These are phyloP conservation scores for Polyodon spathula DNA, from an alignment of 2,113 vertebrate genomes.

Conservation along the genomic window DNA sequence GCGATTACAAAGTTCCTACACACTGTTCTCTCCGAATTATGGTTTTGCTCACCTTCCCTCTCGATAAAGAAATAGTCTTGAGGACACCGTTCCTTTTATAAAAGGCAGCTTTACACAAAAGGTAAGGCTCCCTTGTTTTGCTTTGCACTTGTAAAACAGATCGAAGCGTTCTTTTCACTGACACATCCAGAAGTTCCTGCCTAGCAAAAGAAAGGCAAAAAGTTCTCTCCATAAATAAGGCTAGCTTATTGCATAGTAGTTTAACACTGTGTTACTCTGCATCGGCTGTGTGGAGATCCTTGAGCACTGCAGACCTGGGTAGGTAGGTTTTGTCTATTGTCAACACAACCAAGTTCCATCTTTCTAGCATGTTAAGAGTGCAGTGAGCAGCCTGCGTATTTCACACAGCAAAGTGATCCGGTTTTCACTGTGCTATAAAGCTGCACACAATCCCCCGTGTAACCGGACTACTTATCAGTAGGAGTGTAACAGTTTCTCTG, in stretches of 20 bases:
- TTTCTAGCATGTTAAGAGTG: constrained; percentile 2
- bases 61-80: not conserved
- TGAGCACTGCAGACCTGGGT: constrained; percentile 35
- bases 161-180: constrained; percentile 19
- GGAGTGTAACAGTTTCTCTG: no score
- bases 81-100: constrained; percentile 32
- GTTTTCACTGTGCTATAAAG: no score
- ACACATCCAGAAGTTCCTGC: constrained; percentile 43
- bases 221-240: constrained; percentile 48
- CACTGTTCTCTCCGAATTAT: no score
- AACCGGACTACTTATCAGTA: no score
- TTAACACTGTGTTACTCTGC: constrained; percentile 43
- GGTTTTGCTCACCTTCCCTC: no score
- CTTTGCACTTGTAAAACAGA: constrained; percentile 21
- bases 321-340: not conserved
- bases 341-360: not conserved
- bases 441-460: no score
- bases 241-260: constrained; percentile 60
- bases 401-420: no score
- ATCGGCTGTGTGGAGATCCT: constrained; percentile 46
- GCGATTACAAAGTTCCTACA: no score
- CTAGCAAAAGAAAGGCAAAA: constrained; percentile 38
- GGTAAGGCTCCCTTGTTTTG: constrained; percentile 8
- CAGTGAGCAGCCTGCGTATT: no score
- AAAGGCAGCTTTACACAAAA: constrained; percentile 18